Evolutionary conservation across 2,113 vertebrate genomes (phyloP), one percentile per base, ranked within the genome.

Genomic region (Tor tambroides): DNA sequence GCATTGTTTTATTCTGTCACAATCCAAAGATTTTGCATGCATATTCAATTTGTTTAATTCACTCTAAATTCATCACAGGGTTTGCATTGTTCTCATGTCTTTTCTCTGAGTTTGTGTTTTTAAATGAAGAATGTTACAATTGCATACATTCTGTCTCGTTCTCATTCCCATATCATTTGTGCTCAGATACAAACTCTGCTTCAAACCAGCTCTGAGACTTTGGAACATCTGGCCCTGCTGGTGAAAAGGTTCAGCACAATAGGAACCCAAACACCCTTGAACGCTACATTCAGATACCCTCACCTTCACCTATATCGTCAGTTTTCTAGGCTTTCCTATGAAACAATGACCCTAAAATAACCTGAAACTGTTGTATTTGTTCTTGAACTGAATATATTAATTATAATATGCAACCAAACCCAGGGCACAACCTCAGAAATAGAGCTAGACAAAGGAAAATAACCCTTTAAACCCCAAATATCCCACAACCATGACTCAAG

Each of bases 221-320:
- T 93, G 94, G 94, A 93, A 93, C 94, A 95, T 94, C 93, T 95
- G 95, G 95, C 89, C 90, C 94, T 89, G 88, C 93, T 91, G 94
- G 95, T 93, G 93, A 94, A 94, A 94, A 85, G 94, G 94, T 93
- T 93, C 88, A 80, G 12, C 71, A 63, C n/a, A 76, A 1, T 15
- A 32, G 3, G 14, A 80, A 43, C 15, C 46, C 30, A 84, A 65
- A 63, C 35, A 69, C 26, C 23, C 26, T 23, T 63, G 21, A 23
- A 17, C 23, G n/a, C 11, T 61, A 21, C 4, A 9, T 9, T 61
- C 21, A n/a, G 56, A 61, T n/a, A 23, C 56, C 56, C 9, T 46
- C 15, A 26, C 10, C 14, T n/a, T 56, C 19, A n/a, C 49, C 5
- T 51, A 49, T 43, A 43, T 43, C 17, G 8, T n/a, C 14, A 43